Percentiles rank a stretch among this genome's conserved stretches.
phyloP scores from a whole-genome alignment of 2,888 invertebrate genomes.

The Apamea sordens region DNA sequence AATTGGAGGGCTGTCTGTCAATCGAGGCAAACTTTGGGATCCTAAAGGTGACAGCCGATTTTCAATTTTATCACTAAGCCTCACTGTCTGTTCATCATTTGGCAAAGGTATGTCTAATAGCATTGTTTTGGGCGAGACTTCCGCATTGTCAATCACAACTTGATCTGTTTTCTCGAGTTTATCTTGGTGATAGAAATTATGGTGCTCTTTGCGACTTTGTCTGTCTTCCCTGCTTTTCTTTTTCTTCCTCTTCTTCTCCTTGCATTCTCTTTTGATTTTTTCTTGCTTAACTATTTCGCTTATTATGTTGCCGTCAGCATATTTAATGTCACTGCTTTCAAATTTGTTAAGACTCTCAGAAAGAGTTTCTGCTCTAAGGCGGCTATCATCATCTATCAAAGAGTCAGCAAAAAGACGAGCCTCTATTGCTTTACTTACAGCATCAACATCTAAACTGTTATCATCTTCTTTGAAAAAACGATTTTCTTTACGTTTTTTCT shows the following conservation, averaged over 20 bases:
- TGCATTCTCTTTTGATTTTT: conserved; percentile 90
- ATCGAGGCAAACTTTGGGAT: conserved; percentile 91
- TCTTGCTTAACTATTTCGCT: conserved; percentile 72
- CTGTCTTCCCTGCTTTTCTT: conserved; percentile 95
- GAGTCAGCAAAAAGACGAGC: conserved; percentile 94
- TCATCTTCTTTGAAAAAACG: conserved; percentile 92
- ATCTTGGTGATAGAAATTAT: conserved; percentile 92
- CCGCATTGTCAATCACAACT: conserved; percentile 69
- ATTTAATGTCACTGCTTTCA: conserved; percentile 87
- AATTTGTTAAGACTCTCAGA: conserved; percentile 66
- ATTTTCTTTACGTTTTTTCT: conserved; percentile 91
- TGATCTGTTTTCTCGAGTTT: conserved; percentile 81
- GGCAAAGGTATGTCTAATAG: conserved; percentile 84
- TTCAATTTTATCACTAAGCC: conserved; percentile 74
- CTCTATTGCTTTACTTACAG: conserved; percentile 95
- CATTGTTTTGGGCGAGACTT: conserved; percentile 79
- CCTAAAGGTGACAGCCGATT: conserved; percentile 83
- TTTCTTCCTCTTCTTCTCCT: conserved; percentile 96
- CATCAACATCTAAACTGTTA: conserved; percentile 95
- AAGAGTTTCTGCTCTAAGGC: conserved; percentile 77
- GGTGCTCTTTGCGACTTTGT: conserved; percentile 92
- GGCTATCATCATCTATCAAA: conserved; percentile 86
- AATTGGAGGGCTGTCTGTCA: conserved; percentile 91
- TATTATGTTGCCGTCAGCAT: conserved; percentile 85
- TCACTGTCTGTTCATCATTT: conserved; percentile 77